These are phyloP conservation scores for Mellivora capensis DNA, from an alignment of 2,113 vertebrate genomes.

Conservation along the genomic window DNA sequence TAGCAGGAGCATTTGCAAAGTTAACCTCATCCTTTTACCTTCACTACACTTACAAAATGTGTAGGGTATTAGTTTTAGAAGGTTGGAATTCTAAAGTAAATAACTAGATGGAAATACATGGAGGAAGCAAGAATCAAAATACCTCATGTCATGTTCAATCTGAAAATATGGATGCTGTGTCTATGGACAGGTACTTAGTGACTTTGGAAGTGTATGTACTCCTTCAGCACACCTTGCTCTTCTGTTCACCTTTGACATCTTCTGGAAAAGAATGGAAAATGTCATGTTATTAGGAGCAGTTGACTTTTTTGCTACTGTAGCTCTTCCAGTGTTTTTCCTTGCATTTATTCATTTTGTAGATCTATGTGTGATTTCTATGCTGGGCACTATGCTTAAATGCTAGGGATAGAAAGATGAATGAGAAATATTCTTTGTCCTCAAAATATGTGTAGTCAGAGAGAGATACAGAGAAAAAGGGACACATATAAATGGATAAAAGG, in stretches of 20 bases:
- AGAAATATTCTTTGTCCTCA: not conserved
- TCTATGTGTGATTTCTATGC: not conserved
- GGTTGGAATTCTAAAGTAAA: not conserved
- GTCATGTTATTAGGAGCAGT: not conserved
- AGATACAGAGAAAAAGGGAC: not conserved
- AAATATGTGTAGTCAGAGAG: not conserved
- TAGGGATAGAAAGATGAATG: not conserved
- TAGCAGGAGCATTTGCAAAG: not conserved
- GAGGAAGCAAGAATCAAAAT: not conserved
- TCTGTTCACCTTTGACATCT: not conserved
- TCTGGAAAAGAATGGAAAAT: not conserved
- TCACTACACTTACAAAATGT: not conserved
- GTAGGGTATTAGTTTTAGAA: not conserved
- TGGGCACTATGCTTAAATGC: not conserved
- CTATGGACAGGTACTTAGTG: not conserved
- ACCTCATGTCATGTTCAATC: not conserved
- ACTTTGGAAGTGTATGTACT: not conserved
- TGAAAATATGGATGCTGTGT: not conserved
- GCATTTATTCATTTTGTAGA: not conserved
- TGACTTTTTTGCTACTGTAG: not conserved
- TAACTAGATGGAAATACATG: not conserved
- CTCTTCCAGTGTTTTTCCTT: not conserved
- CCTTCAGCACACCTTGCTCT: not conserved
- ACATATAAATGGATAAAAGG: not conserved
- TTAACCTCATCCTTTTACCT: not conserved